Base-by-base conservation (phyloP, 2,888 invertebrate genomes). In the Ashinkailepas kermadecensis region DNA sequence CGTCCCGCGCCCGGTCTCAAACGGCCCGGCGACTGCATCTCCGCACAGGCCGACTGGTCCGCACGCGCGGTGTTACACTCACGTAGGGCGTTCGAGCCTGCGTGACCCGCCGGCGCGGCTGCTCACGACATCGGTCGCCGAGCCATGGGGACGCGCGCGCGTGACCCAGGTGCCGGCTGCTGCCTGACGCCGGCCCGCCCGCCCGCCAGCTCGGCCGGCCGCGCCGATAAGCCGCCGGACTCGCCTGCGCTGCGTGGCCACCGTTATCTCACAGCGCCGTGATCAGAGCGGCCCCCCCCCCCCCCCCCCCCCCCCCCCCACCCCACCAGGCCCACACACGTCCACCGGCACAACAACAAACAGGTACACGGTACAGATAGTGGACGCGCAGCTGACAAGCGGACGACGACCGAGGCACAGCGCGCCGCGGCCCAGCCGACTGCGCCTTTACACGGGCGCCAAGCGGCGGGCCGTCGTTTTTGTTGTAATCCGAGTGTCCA, bases 401-500 rank as follows among this genome's bases (percentile, higher is more conserved):
- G 39, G 39, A 1, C 39, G 39, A 39, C 39, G 39, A 39, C 39
- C 39, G 39, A 39, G 15, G 62, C 62, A 18, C 62, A 3, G 18
- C 18, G 62, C 18, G 65, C 23, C 65, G 65, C 23, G 23, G 65
- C 23, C 65, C n/a, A 7, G 18, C 65, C 18, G n/a, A n/a, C n/a
- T 23, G 18, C 23, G n/a, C 15, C 65, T n/a, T 56, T 13, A 74
- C 74, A 74, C 15, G 11, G 15, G 18, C 8, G 74, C 56, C 18
- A 56, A 21, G 56, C 6, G 70, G 74, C 18, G 21, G 74, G 74
- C 4, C 74, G 56, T 8, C 21, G 74, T 74, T 74, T 74, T 74
- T 74, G 74, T 56, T 8, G 74, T 74, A 74, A 74, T 21, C 74
- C 15, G 74, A 74, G 74, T 21, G 74, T 13, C 39, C 74, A 18